Evolutionary conservation across 2,797 vertebrate genomes (phyloP).

Genomic region (Phrynocephalus forsythii): DNA sequence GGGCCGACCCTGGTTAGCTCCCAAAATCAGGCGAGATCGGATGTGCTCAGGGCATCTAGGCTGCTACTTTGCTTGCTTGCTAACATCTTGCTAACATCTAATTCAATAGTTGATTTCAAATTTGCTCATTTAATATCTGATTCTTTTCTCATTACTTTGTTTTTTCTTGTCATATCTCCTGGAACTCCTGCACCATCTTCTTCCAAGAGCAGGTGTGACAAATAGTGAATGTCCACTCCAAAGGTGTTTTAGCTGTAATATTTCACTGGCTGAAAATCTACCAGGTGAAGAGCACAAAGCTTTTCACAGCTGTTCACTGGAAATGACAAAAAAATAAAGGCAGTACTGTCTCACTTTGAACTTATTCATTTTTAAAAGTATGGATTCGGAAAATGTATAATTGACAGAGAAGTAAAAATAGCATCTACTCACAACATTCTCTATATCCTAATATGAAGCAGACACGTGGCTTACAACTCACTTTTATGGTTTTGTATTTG

Average conservation of each 20-base stretch:
- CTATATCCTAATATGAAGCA: background rate
- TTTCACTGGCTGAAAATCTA: background rate
- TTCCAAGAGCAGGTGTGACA: background rate
- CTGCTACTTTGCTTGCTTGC: too few relatives aligned
- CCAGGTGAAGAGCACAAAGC: too few relatives aligned
- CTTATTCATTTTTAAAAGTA: background rate
- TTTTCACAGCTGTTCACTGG: background rate
- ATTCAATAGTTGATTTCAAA: background rate
- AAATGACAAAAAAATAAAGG: too few relatives aligned
- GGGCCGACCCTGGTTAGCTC: too few relatives aligned
- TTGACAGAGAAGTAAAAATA: background rate
- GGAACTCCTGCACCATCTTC: too few relatives aligned
- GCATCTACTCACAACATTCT: background rate
- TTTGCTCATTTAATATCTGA: background rate
- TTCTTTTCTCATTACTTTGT: too few relatives aligned
- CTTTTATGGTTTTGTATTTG: background rate
- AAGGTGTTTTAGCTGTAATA: too few relatives aligned
- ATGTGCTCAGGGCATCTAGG: too few relatives aligned
- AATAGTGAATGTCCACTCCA: background rate
- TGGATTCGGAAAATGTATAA: background rate
- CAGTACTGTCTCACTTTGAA: too few relatives aligned
- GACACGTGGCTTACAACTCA: background rate
- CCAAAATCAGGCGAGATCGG: too few relatives aligned
- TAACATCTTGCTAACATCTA: too few relatives aligned
- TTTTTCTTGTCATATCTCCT: too few relatives aligned